Base-by-base conservation (phyloP, 2,888 invertebrate genomes). In the Cheiracanthium punctorium region DNA sequence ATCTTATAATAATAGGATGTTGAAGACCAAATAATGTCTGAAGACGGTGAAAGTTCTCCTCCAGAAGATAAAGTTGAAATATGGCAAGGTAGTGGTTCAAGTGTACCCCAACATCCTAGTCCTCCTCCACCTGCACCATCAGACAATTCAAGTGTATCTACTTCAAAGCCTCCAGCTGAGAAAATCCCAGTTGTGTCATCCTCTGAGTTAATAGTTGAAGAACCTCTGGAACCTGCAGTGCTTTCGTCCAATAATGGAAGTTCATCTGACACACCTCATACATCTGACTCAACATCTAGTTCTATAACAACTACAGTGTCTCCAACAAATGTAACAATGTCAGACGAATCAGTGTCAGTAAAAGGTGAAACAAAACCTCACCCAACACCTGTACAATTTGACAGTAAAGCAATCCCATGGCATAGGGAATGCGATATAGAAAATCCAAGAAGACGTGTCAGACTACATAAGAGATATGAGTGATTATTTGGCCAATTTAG, bases 11-110 rank as follows among this genome's bases (percentile, higher is more conserved):
- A 7, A 5, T 24, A 88, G 88, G 89, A 90, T 30, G 82, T 73
- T 12, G 90, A 90, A 82, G 89, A 89, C 17, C 89, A 89, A 69
- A 88, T 89, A 12, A 88, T 89, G 76, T 88, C 89, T 17, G 89
- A 90, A 87, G 90, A 90, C 43, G 86, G 86, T 10, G 88, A 86
- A 33, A 88, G 88, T 32, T 86, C 86, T 43, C 88, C 88, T 20
- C 88, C 88, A 7, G 88, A 88, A 48, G 88, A 88, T n/a, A 82
- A 77, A 71, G 48, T 64, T n/a, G 71, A 81, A 65, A 37, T 30
- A 4, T 88, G 88, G 88, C 82, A 85, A 52, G 70, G 52, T 2
- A 86, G 37, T 71, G 77, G 73, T 48, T 69, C 80, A 17, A 80
- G 77, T 24, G 74, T 77, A 10, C 88, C 80, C 12, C 85, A 88